Evolutionary conservation across 2,888 invertebrate genomes (phyloP).

Genomic region (Fragum whitleyi): DNA sequence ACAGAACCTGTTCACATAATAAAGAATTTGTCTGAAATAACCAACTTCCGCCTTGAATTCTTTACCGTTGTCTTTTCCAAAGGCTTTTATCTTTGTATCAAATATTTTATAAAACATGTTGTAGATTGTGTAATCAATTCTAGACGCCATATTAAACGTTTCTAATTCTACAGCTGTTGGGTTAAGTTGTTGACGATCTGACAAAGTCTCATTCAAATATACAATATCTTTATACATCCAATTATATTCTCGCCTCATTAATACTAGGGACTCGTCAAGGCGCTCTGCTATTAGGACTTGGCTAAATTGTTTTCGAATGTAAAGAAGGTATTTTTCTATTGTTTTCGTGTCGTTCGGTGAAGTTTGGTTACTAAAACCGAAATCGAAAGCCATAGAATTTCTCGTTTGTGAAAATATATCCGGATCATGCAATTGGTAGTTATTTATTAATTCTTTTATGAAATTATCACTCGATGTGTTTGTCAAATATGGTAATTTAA

Average conservation of each 20-base stretch:
- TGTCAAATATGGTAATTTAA: slow-evolving; percentile 1
- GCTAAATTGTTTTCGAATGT: slow-evolving; percentile 29
- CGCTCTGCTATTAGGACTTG: slow-evolving; percentile 45
- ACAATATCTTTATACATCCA: slow-evolving; percentile 49
- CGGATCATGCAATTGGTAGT: slow-evolving; percentile 37
- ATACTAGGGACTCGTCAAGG: slow-evolving; percentile 47
- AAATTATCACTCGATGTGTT: slow-evolving; percentile 29
- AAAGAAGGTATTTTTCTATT: slow-evolving; percentile 10
- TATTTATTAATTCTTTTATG: slow-evolving; percentile 37
- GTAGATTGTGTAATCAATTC: slow-evolving; percentile 49
- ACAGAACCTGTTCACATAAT: slow-evolving; percentile 36
- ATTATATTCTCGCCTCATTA: slow-evolving; percentile 40
- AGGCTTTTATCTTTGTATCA: slow-evolving; percentile 6
- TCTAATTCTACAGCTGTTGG: slow-evolving; percentile 9
- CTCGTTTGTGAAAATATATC: slow-evolving; percentile 41
- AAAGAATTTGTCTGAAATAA: slow-evolving; percentile 26
- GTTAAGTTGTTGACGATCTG: slow-evolving; percentile 11
- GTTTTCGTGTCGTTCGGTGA: neutral
- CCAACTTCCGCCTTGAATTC: slow-evolving; percentile 43
- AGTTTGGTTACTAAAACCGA: slow-evolving; percentile 38
- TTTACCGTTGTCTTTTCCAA: neutral
- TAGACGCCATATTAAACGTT: slow-evolving; percentile 31
- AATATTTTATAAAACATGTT: slow-evolving; percentile 36
- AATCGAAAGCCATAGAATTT: slow-evolving; percentile 54
- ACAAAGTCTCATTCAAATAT: slow-evolving; percentile 31